Conservation (phyloP, 2,888 invertebrate genomes). For the Eupithecia pulchellata region DNA sequence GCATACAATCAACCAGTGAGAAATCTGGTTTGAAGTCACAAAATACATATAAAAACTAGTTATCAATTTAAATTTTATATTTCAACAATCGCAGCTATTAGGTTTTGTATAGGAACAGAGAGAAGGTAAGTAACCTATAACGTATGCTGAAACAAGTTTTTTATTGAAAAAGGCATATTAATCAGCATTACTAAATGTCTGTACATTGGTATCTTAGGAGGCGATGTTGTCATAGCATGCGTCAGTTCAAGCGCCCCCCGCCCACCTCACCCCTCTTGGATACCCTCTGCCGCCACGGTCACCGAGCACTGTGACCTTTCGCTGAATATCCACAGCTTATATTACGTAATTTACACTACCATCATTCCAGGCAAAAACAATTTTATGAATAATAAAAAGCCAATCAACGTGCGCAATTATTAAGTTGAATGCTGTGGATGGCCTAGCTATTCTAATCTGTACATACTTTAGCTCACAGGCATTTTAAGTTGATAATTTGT, state of each 20-base stretch:
- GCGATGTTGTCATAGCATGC: conserved; percentile 47
- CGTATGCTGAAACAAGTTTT: conserved; percentile 3
- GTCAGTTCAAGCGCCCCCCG: conserved; percentile 40
- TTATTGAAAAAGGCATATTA: conserved; percentile 11
- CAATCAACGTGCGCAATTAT: conserved; percentile 35
- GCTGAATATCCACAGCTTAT: conserved; percentile 63
- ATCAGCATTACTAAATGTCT: conserved; percentile 6
- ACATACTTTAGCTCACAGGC: neutral
- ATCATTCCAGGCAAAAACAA: conserved; percentile 43
- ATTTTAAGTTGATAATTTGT: neutral
- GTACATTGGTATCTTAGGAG: conserved; percentile 9
- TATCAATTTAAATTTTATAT: neutral
- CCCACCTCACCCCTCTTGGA: conserved; percentile 43
- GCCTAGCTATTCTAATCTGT: conserved; percentile 10
- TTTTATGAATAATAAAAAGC: conserved; percentile 41
- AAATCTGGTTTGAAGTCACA: conserved; percentile 8
- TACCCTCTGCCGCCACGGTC: conserved; percentile 74
- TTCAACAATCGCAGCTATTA: neutral
- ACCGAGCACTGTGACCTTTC: conserved; percentile 80
- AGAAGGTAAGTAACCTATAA: conserved; percentile 10
- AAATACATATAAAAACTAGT: neutral
- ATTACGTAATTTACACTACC: conserved; percentile 68
- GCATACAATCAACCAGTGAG: neutral
- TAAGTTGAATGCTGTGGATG: conserved; percentile 19
- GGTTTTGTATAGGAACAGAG: neutral